A percentile compares a stretch with the other conserved stretches of the same genome.
phyloP scores from a whole-genome alignment of 2,888 invertebrate genomes.

The Trichogramma dendrolimi region DNA sequence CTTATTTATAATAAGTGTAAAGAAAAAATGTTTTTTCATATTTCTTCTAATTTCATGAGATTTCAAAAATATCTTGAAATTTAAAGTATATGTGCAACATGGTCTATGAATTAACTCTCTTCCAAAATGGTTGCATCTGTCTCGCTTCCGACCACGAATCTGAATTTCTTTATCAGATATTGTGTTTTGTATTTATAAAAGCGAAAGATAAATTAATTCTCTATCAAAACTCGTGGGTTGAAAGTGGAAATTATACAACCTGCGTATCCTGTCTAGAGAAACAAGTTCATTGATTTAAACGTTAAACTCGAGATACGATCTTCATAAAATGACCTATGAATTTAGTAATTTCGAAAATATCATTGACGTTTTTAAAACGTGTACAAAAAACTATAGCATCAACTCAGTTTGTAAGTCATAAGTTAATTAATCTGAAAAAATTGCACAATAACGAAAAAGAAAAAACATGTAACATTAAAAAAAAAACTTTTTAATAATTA shows the following conservation, averaged over 20 bases:
- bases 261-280: slow-evolving; percentile 30
- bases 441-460: too few species aligned
- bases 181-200: slow-evolving; percentile 10
- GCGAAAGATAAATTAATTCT: slow-evolving; percentile 23
- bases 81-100: background rate
- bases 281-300: slow-evolving; percentile 12
- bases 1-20: background rate
- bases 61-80: slow-evolving; percentile 10
- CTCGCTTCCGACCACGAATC: slow-evolving; percentile 27
- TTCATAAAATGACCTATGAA: too few species aligned
- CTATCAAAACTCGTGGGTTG: slow-evolving; percentile 29
- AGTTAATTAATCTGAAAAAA: too few species aligned
- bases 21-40: background rate
- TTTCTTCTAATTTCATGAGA: slow-evolving; percentile 8
- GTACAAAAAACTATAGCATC: too few species aligned
- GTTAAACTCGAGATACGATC: too few species aligned
- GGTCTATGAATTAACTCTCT: too few species aligned
- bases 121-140: background rate
- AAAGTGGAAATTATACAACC: slow-evolving; percentile 26
- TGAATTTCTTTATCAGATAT: slow-evolving; percentile 18
- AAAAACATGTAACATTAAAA: too few species aligned
- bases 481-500: too few species aligned
- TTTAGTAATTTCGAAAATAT: too few species aligned
- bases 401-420: too few species aligned
- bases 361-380: too few species aligned